Evolutionary conservation across 2,888 invertebrate species (phyloP), one percentile per base, ranked within the genome.

Genomic region (Onchidella celtica): DNA sequence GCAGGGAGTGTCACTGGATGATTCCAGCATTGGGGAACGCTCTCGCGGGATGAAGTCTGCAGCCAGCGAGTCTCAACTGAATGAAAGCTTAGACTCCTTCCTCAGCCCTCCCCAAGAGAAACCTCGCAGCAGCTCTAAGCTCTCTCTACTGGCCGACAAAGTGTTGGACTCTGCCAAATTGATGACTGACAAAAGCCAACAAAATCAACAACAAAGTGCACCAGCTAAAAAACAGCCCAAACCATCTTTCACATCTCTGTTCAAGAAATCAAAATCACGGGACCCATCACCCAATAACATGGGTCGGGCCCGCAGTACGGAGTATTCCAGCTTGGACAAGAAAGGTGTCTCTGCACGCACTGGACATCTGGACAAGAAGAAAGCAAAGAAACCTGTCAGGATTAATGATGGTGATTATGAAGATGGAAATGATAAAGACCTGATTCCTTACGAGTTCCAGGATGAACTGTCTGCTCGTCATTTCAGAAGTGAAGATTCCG

Each of bases 191-290:
- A 85, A 83, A 74, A 76, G 88, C 32, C n/a, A 63, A 24, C 80
- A 80, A 3, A n/a, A n/a, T n/a, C n/a, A 29, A 3, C 80, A 74
- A 32, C 57, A 63, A 38, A 24, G 34, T n/a, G 24, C 47, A n/a
- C 69, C 59, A 21, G 29, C 79, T n/a, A 81, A 83, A 3, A 88
- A 89, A 72, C 86, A 85, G 65, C 83, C 84, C 57, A 95, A 97
- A 86, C 98, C 98, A 59, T 98, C 98, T 27, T 98, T 99, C 93
- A 96, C 96, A 0, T 96, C 96, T 65, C 82, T 92, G 59, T 92
- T 93, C 86, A 91, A 91, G 86, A 91, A 92, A 84, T 83, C 92
- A 95, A 96, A 61, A 94, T 95, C 90, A 0, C 85, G 89, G 47
- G 91, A 90, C 74, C 89, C 89, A 6, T 89, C 90, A 6, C 90